phyloP scores from a whole-genome alignment of 2,113 vertebrate species.

The Morone chrysops region DNA sequence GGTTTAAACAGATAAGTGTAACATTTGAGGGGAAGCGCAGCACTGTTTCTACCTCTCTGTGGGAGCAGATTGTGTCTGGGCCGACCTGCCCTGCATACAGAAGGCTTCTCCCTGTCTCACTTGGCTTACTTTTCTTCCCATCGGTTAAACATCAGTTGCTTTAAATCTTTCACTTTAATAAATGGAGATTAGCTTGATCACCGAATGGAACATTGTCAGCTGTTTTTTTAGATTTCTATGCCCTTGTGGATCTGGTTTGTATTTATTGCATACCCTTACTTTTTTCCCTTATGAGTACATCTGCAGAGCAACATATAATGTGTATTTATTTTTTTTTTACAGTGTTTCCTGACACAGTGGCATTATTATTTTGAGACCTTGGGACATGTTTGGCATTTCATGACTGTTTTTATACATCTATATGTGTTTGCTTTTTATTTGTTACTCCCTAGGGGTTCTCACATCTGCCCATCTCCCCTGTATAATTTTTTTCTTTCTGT shows the following conservation, averaged over 20 bases:
- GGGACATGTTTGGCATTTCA: conserved; percentile 41
- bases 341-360: neutral
- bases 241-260: neutral
- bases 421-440: conserved; percentile 15
- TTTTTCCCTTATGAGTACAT: neutral
- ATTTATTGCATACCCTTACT: neutral
- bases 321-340: neutral
- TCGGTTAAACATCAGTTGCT: neutral
- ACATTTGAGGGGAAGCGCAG: conserved; percentile 2
- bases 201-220: conserved; percentile 27
- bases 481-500: conserved; percentile 13
- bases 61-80: conserved; percentile 30
- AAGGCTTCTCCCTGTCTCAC: conserved; percentile 26
- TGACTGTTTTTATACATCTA: conserved; percentile 24
- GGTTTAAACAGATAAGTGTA: conserved; percentile 31
- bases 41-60: neutral
- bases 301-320: neutral
- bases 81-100: conserved; percentile 44
- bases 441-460: neutral
- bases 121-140: conserved; percentile 2
- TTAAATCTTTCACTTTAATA: conserved; percentile 17
- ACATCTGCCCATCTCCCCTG: conserved; percentile 18
- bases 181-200: conserved; percentile 38
- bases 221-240: neutral
- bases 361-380: conserved; percentile 58